Base-by-base conservation (phyloP, 2,113 vertebrate genomes). In the Xiphophorus couchianus region DNA sequence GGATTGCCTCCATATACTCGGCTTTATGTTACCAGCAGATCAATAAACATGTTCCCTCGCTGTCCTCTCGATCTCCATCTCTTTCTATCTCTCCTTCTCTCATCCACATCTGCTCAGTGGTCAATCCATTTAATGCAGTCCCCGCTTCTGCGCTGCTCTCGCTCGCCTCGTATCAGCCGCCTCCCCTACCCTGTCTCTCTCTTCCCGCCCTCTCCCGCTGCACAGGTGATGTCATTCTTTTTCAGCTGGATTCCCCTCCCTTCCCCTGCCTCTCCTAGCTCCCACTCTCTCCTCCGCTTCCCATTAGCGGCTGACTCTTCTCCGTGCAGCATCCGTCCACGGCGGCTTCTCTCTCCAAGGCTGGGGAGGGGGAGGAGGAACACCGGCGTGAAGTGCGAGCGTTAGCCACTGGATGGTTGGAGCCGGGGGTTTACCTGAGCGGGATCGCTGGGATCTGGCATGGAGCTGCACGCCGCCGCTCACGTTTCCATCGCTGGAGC, bases 71-170 rank as follows among this genome's bases (percentile, higher is more conserved):
- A 60, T 84, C 75, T 66, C 78, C 42, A 66, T 76, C 75, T 83
- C 51, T 58, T 58, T 74, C 63, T 9, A 71, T 10, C 33, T 80
- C 74, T 70, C 69, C 66, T 64, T 68, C 51, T 69, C 78, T 74
- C 54, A 29, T 95, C 95, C 84, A 89, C 90, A 87, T 90, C 95
- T 94, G 95, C 94, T 95, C 94, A 93, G 93, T 96, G 94, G 94
- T 95, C 96, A 96, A 95, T 97, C 96, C 95, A 95, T 96, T 95
- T 97, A 97, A 97, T 97, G 96, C 96, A 96, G 95, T 95, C 95
- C 95, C 92, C 93, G 92, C 92, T 93, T 91, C 35, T 37, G 35
- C 35, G 35, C 35, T 12, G 91, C 35, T 37, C 35, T 37, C 91
- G 93, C 95, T 81, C 61, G 31, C 77, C 78, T 85, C 88, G 63